phyloP scores from a whole-genome alignment of 2,113 vertebrate species.

The Odontesthes bonariensis region DNA sequence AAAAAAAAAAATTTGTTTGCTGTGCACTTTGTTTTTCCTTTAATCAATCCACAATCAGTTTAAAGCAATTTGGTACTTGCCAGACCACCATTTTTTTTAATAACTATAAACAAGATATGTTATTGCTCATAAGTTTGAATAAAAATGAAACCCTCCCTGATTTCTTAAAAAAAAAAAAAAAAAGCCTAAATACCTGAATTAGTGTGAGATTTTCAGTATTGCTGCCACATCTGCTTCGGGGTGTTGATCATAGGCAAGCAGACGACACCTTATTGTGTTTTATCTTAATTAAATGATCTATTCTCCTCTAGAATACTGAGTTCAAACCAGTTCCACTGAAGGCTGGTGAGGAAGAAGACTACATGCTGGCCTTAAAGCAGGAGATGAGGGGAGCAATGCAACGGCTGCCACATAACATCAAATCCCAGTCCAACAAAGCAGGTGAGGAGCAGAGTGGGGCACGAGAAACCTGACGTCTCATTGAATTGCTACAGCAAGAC shows the following conservation, averaged over 20 bases:
- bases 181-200: too few species aligned
- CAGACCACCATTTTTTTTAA: not conserved
- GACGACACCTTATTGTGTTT: not conserved
- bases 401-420: conserved; percentile 86
- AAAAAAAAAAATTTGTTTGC: too few species aligned
- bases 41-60: not conserved
- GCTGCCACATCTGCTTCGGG: not conserved
- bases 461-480: conserved; percentile 30
- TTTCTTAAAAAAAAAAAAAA: too few species aligned
- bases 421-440: conserved; percentile 73
- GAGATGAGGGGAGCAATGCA: conserved; percentile 89
- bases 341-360: conserved; percentile 88
- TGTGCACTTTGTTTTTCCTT: not conserved
- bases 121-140: not conserved
- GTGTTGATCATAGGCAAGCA: not conserved
- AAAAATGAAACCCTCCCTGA: too few species aligned
- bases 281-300: not conserved
- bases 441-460: conserved; percentile 78
- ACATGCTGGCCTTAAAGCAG: conserved; percentile 92
- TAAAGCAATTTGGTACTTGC: not conserved
- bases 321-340: conserved; percentile 90
- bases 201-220: not conserved
- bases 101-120: not conserved
- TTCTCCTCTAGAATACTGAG: conserved; percentile 73
- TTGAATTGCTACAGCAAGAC: conserved; percentile 9